These are phyloP conservation scores for Lordiphosa clarofinis DNA, from an alignment of 1,140 invertebrate species.

Conservation along the genomic window DNA sequence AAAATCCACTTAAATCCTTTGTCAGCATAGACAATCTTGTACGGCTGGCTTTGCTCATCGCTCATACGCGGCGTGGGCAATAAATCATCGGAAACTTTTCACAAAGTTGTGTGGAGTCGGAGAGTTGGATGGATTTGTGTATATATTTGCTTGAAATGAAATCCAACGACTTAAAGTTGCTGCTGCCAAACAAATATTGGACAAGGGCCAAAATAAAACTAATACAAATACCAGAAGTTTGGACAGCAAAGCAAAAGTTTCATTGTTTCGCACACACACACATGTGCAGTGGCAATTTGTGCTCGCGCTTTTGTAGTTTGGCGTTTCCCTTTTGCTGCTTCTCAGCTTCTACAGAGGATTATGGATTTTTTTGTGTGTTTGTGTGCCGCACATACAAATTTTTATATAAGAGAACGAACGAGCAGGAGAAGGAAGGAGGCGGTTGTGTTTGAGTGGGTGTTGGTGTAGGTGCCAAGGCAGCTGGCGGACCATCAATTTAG, in stretches of 20 bases:
- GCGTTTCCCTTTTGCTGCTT: conserved; percentile 67
- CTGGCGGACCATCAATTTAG: conserved; percentile 71
- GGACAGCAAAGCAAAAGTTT: conserved; percentile 54
- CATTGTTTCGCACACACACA: conserved; percentile 50
- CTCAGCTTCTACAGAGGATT: conserved; percentile 57
- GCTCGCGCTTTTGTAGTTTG: conserved; percentile 69
- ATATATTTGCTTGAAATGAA: conserved; percentile 50
- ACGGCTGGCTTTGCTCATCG: conserved; percentile 27
- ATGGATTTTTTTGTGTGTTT: conserved; percentile 60
- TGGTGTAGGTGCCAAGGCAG: conserved; percentile 40
- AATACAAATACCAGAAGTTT: conserved; percentile 48
- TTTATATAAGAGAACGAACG: not conserved
- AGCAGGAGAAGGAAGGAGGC: not conserved
- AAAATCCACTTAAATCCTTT: conserved; percentile 66
- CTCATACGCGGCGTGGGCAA: conserved; percentile 67
- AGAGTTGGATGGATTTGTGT: conserved; percentile 39
- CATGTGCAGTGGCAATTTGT: conserved; percentile 38
- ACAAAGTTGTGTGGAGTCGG: not conserved
- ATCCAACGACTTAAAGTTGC: conserved; percentile 56
- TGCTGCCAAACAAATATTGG: conserved; percentile 55
- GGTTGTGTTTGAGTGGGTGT: conserved; percentile 13
- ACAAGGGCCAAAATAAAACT: conserved; percentile 42
- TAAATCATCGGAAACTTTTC: conserved; percentile 69
- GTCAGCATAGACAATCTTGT: conserved; percentile 42
- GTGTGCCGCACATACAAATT: conserved; percentile 40